Evolutionary conservation across 2,888 invertebrate species (phyloP), one percentile per base, ranked within the genome.

Genomic region (Trachelus tabidus): DNA sequence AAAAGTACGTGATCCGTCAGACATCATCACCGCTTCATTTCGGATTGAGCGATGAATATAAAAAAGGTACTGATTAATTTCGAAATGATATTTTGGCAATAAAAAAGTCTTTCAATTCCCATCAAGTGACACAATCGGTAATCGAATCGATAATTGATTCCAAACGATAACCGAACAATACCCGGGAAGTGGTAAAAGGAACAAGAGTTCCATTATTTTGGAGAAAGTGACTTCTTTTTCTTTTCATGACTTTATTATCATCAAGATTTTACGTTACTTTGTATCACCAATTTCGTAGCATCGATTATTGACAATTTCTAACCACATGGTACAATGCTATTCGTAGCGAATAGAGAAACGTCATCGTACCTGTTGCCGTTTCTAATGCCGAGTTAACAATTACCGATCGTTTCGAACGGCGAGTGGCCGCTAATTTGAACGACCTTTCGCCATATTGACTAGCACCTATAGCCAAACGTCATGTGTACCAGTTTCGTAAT

Each of bases 401-500:
- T 68, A 68, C 73, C 69, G 68, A 30, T 68, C 4, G 12, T 12
- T 30, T 37, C 73, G 11, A 31, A 31, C 30, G 74, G 68, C 37
- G 73, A 73, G 69, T 73, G 23, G 77, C 12, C 15, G 77, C 69
- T 75, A 75, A 77, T 77, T 71, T 71, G 31, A 77, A 15, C 75
- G 77, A 75, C 77, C 74, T 77, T 77, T 77, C 73, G 69, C 69
- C 75, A 77, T 71, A 23, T 56, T 56, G 23, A 56, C 56, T 23
- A 23, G 9, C 56, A 56, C 23, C 56, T 56, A 56, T 23, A 23
- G 56, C 56, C 23, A 56, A 56, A 56, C 56, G 9, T 9, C 56
- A 23, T 56, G 6, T 56, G 56, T 56, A 56, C 56, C 56, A 56
- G 23, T 56, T 56, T 56, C 56, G 23, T 9, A 56, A 56, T 56